These are phyloP conservation scores for Drosophila azteca DNA, from an alignment of 1,140 invertebrate genomes.

Conservation along the genomic window DNA sequence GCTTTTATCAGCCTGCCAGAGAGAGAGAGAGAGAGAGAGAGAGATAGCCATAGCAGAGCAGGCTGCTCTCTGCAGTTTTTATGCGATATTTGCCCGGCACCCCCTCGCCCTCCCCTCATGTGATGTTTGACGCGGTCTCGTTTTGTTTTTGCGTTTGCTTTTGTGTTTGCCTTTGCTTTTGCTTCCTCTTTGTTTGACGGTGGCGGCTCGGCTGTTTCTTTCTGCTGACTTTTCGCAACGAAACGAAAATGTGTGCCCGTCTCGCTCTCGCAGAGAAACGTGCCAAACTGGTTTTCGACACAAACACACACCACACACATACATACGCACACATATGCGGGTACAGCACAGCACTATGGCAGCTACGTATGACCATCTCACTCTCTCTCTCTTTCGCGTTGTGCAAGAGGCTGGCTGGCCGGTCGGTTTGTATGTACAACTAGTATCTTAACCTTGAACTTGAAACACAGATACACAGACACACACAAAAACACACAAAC, in stretches of 20 bases:
- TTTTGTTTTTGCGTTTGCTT: conserved; percentile 35
- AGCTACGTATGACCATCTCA: conserved; percentile 45
- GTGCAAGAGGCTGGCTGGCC: background rate
- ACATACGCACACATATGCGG: conserved; percentile 33
- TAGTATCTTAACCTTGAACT: conserved; percentile 83
- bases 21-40: conserved; percentile 2
- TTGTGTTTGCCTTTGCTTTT: conserved; percentile 41
- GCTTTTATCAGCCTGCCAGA: conserved; percentile 20
- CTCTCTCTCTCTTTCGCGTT: conserved; percentile 29
- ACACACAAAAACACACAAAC: conserved; percentile 34
- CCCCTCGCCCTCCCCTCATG: conserved; percentile 6
- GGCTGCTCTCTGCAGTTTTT: too few species aligned
- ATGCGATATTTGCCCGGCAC: conserved; percentile 17
- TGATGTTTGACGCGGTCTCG: conserved; percentile 54
- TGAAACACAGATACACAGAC: conserved; percentile 72
- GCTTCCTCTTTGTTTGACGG: conserved; percentile 68
- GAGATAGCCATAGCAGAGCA: background rate
- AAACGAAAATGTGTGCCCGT: conserved; percentile 32
- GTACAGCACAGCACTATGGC: conserved; percentile 49
- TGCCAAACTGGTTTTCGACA: conserved; percentile 73
- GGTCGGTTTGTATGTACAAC: conserved; percentile 55
- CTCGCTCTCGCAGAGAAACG: conserved; percentile 71
- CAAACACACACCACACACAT: conserved; percentile 27
- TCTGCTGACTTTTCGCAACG: conserved; percentile 29
- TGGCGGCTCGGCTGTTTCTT: too few species aligned